These are phyloP conservation scores for Lysandra bellargus DNA, from an alignment of 2,888 invertebrate genomes.

Conservation along the genomic window DNA sequence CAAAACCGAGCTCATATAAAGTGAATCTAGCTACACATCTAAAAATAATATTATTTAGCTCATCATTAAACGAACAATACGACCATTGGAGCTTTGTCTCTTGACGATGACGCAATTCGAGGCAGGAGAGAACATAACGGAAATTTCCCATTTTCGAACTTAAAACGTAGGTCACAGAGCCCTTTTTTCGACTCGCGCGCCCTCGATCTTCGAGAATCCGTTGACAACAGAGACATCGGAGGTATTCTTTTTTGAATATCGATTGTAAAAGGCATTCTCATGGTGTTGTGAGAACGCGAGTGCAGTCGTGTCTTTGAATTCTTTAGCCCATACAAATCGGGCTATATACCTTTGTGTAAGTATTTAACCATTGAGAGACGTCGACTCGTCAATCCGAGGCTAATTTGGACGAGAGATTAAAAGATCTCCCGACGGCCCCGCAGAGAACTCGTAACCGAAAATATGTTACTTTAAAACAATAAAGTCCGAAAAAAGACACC, in stretches of 20 bases:
- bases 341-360: conserved; percentile 56
- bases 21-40: conserved; percentile 55
- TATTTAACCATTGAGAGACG: conserved; percentile 50
- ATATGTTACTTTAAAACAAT: conserved; percentile 17
- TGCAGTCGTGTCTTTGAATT: conserved; percentile 67
- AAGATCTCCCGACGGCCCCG: conserved; percentile 45
- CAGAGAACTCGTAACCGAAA: not conserved
- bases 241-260: conserved; percentile 78
- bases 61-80: conserved; percentile 69
- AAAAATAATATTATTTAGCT: conserved; percentile 68
- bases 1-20: conserved; percentile 62
- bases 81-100: conserved; percentile 75
- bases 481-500: conserved; percentile 18
- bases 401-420: conserved; percentile 54
- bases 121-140: conserved; percentile 71
- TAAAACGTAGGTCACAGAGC: conserved; percentile 49
- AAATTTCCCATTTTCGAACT: conserved; percentile 40
- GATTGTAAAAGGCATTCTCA: conserved; percentile 79
- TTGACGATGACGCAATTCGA: conserved; percentile 78
- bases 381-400: conserved; percentile 47
- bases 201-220: conserved; percentile 73
- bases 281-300: conserved; percentile 73
- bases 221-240: conserved; percentile 80
- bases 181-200: conserved; percentile 42
- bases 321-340: conserved; percentile 60